These are phyloP conservation scores for Progne subis DNA, from an alignment of 2,113 vertebrate species.

Conservation along the genomic window DNA sequence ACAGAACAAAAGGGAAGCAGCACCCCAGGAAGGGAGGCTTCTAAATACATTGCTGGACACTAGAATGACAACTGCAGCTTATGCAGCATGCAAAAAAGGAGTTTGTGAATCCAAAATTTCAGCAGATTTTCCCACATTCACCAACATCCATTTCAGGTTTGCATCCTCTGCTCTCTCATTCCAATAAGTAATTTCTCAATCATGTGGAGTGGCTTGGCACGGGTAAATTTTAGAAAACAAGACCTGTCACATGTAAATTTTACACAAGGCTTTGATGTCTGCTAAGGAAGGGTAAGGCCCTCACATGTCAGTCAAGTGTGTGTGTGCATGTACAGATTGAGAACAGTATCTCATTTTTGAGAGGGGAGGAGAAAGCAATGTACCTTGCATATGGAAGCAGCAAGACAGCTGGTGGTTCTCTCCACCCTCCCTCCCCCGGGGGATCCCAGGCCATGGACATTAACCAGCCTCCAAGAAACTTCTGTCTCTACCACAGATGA, in stretches of 20 bases:
- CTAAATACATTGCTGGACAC: background rate
- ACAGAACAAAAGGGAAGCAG: background rate
- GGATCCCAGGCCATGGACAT: background rate
- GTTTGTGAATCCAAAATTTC: background rate
- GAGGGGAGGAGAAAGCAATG: background rate
- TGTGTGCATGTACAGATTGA: background rate
- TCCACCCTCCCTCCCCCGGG: background rate
- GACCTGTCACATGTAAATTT: background rate
- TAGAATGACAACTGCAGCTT: background rate
- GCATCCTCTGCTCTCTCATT: background rate
- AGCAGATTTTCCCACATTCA: background rate
- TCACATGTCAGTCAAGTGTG: background rate
- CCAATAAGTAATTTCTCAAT: background rate
- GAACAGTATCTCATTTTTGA: background rate
- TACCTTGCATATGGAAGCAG: background rate
- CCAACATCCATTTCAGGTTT: background rate
- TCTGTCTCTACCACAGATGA: conserved; percentile 14
- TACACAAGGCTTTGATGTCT: background rate
- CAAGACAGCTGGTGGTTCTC: background rate
- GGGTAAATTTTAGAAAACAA: background rate
- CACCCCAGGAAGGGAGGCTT: background rate
- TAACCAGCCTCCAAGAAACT: conserved; percentile 34
- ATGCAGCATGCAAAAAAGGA: background rate
- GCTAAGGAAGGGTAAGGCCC: background rate
- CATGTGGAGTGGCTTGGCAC: background rate